Evolutionary conservation across 2,113 vertebrate species (phyloP).

Genomic region (Coptodon bakossiorum): DNA sequence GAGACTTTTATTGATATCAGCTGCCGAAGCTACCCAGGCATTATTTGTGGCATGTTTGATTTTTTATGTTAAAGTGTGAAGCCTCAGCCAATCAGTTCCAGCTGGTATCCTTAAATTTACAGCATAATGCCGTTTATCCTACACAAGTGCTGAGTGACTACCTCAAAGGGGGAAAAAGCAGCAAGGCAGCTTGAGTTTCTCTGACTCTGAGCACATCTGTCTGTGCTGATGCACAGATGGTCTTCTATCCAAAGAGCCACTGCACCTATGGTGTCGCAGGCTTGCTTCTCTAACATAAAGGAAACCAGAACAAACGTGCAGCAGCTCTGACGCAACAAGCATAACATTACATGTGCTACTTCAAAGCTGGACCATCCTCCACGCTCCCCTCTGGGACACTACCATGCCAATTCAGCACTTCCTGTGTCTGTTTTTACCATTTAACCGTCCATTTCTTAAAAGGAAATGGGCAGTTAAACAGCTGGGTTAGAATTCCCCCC

Average conservation of each 20-base stretch:
- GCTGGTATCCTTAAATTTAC: background rate
- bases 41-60: accelerated
- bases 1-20: accelerated
- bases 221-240: background rate
- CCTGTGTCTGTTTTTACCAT: background rate
- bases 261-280: background rate
- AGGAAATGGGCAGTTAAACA: background rate
- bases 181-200: background rate
- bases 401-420: background rate
- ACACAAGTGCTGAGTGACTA: background rate
- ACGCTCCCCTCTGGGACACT: background rate
- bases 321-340: background rate
- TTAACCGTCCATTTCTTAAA: background rate
- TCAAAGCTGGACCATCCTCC: background rate
- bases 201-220: background rate
- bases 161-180: background rate
- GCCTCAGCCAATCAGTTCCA: accelerated
- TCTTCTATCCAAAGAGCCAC: background rate
- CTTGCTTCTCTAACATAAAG: background rate
- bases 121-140: background rate
- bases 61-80: background rate
- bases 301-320: background rate
- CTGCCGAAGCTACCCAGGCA: accelerated
- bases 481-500: accelerated
- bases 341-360: background rate